Percentiles rank a stretch among this genome's conserved stretches.
Evolutionary conservation across 2,797 vertebrate species (phyloP).

Genomic region (Trichosurus vulpecula): DNA sequence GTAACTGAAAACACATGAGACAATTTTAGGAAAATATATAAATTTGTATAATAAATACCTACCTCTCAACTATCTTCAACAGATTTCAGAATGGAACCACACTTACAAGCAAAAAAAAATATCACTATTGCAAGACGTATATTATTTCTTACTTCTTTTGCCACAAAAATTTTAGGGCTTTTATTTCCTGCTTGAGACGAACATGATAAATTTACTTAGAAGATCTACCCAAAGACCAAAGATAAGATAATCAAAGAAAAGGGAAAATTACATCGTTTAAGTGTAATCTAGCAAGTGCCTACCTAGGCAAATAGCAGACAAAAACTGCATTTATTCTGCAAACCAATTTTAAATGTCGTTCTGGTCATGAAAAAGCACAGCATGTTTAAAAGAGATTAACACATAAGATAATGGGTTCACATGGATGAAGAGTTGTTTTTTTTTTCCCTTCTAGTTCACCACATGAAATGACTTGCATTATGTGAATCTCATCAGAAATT

Average conservation of each 20-base stretch:
- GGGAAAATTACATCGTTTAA: neutral
- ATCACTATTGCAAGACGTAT: neutral
- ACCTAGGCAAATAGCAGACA: neutral
- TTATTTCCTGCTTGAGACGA: slow-evolving; percentile 60
- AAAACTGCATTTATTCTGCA: neutral
- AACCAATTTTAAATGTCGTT: fast-evolving
- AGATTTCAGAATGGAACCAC: neutral
- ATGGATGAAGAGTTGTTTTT: neutral
- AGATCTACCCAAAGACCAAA: slow-evolving; percentile 45
- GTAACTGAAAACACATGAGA: fast-evolving
- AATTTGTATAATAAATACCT: neutral
- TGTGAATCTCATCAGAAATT: neutral
- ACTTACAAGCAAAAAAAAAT: slow-evolving; percentile 4
- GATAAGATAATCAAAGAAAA: slow-evolving; percentile 19
- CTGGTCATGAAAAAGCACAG: neutral
- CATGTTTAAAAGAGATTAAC: neutral
- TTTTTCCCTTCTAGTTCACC: neutral
- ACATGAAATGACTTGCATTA: neutral
- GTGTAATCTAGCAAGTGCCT: neutral
- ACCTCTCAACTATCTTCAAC: neutral
- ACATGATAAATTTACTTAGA: neutral
- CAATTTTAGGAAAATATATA: neutral
- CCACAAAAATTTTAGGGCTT: neutral
- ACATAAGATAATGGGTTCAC: too few relatives aligned
- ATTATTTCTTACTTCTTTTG: slow-evolving; percentile 9